phyloP scores from a whole-genome alignment of 2,888 invertebrate genomes.

The Tetragonula carbonaria region DNA sequence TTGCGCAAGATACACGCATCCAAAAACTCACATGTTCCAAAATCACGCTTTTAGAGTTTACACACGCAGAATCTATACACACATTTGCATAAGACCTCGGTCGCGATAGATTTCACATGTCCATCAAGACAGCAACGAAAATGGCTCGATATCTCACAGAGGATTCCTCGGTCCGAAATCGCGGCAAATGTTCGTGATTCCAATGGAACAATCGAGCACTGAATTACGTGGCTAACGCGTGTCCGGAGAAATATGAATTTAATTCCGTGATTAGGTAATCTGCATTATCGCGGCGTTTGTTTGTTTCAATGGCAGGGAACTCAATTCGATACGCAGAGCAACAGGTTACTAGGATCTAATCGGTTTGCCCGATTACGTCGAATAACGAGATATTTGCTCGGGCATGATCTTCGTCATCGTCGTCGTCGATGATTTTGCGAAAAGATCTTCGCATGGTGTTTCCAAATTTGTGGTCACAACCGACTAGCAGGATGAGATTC shows the following conservation, averaged over 20 bases:
- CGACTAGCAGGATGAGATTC: too few species aligned
- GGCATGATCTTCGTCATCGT: too few species aligned
- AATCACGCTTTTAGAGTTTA: not conserved
- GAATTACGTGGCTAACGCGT: not conserved
- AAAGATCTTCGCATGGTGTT: not conserved
- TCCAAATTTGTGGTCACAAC: too few species aligned
- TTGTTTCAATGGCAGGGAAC: conserved; percentile 7
- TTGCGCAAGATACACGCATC: too few species aligned
- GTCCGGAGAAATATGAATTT: conserved; percentile 45
- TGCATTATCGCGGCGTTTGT: conserved; percentile 12
- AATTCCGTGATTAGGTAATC: conserved; percentile 39
- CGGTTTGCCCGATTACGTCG: conserved; percentile 17
- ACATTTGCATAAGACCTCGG: too few species aligned
- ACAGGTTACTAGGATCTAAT: conserved; percentile 44
- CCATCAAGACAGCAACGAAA: not conserved
- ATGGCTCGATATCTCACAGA: rapidly evolving
- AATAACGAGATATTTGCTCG: not conserved
- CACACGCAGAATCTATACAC: not conserved
- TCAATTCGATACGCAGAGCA: conserved; percentile 22
- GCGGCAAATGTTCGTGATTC: conserved; percentile 1
- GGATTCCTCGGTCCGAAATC: not conserved
- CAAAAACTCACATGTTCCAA: too few species aligned
- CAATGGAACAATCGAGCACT: not conserved
- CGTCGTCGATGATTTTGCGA: not conserved
- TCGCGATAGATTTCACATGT: too few species aligned